Evolutionary conservation across 2,113 vertebrate genomes (phyloP).

Genomic region (Cochlearius cochlearius): DNA sequence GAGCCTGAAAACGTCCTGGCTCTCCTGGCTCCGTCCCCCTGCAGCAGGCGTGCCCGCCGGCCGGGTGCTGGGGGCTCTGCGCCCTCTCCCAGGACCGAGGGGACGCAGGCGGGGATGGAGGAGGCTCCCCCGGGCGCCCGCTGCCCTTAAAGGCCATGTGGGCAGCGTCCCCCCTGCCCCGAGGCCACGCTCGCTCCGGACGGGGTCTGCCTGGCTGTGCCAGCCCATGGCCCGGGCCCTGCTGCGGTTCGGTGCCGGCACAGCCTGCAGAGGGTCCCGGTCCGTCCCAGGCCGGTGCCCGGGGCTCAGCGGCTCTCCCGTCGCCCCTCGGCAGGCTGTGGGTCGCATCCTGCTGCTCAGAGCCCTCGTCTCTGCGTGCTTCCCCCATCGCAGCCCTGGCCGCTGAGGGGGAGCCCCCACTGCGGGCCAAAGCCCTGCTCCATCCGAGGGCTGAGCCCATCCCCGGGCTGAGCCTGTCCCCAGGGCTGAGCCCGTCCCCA

Average conservation of each 20-base stretch:
- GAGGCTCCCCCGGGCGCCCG: not conserved
- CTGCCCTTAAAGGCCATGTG: accelerated
- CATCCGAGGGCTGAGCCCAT: too few species aligned
- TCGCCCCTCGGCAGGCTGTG: accelerated
- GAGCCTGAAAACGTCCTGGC: accelerated
- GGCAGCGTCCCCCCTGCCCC: not conserved
- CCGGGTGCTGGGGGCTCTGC: not conserved
- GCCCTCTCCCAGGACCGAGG: not conserved
- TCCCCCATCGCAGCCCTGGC: accelerated
- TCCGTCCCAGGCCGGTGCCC: accelerated
- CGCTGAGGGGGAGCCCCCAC: not conserved
- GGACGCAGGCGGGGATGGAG: not conserved
- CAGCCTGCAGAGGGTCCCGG: not conserved
- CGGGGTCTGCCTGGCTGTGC: not conserved
- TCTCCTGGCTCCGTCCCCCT: not conserved
- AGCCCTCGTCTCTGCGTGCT: accelerated
- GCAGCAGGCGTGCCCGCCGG: not conserved
- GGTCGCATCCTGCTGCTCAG: not conserved
- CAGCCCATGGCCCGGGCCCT: not conserved
- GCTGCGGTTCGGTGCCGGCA: not conserved
- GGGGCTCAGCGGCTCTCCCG: accelerated
- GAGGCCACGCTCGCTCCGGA: not conserved
- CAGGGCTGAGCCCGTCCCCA: too few species aligned
- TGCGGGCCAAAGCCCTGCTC: not conserved
- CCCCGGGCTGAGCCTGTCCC: too few species aligned